A percentile compares a stretch with the other conserved stretches of the same genome.
These are phyloP conservation scores for Brachionus paranguensis DNA, from an alignment of 1,140 invertebrate species.

Conservation along the genomic window DNA sequence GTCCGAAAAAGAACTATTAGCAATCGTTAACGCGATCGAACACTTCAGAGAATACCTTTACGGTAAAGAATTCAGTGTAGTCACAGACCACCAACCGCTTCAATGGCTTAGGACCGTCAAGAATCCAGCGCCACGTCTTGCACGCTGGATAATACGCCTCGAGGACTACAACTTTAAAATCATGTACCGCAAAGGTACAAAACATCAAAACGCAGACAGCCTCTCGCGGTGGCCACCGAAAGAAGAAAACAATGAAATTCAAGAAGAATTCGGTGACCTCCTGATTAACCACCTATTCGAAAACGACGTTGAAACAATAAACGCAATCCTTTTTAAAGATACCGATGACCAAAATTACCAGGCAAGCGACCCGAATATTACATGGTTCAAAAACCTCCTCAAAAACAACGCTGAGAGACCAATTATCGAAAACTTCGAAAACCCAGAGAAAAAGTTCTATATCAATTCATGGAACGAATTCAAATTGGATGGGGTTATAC, in stretches of 20 bases:
- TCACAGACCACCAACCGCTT: constrained; percentile 58
- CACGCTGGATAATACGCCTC: constrained; percentile 30
- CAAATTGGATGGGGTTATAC: no score
- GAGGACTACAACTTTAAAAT: background rate
- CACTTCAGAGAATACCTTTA: constrained; percentile 58
- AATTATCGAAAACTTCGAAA: no score
- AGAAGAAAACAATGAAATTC: background rate
- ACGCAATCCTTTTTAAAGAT: background rate
- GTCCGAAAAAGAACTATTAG: constrained; percentile 58
- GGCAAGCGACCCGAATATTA: no score
- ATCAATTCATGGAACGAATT: no score
- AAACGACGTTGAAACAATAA: background rate
- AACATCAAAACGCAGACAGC: background rate
- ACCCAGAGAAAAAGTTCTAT: no score
- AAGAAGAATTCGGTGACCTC: background rate
- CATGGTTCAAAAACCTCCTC: no score
- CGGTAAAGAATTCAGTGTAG: constrained; percentile 56
- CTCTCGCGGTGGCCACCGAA: background rate
- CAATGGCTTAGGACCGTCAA: constrained; percentile 49
- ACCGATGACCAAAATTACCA: background rate
- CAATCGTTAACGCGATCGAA: constrained; percentile 55
- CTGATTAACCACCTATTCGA: background rate
- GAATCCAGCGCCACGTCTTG: constrained; percentile 52
- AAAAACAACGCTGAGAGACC: no score
- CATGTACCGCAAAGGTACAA: background rate